Base-by-base conservation (phyloP, 2,888 invertebrate species). In the Thecocarcelia acutangulata region DNA sequence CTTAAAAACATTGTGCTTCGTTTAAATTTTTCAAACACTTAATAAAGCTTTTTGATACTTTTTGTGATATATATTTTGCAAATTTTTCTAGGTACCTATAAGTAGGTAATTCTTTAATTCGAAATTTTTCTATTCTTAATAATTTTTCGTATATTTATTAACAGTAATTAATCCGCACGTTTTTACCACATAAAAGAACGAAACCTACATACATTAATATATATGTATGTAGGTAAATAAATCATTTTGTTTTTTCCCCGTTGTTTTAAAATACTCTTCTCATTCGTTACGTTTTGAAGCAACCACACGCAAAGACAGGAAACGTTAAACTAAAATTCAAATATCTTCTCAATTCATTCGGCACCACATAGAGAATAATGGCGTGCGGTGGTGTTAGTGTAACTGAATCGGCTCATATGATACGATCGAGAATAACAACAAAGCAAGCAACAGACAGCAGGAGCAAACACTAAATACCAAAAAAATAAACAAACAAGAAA, bases 231-330 rank as follows among this genome's bases (percentile, higher is more conserved):
- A 3, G 24, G 24, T 24, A 19, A 17, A 5, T 12, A 37, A 48
- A 66, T 63, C 17, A 52, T 48, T 76, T 76, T 74, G 40, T 70
- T 70, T 66, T 64, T 77, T 68, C 54, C 52, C 44, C 48, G 24
- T 73, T 81, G 52, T 54, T 44, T 42, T 33, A n/a, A 40, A 42
- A 1, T 63, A n/a, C 28, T 63, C 0, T 37, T 48, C 33, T 63
- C 19, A 15, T 15, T 19, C 72, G 58, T 17, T 69, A 46, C 58
- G 52, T 58, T 77, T 73, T 68, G 28, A 72, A 81, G 17, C 84
- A 85, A 86, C 87, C 86, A 84, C 86, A 86, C 87, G 87, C 84
- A 84, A 85, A 85, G 86, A 87, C 86, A 86, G 84, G 85, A 85
- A 83, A 86, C 86, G 85, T 85, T 86, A 85, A 87, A 88, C 87